Conservation (phyloP, 2,113 vertebrate genomes). For the Sinocyclocheilus maitianheensis region DNA sequence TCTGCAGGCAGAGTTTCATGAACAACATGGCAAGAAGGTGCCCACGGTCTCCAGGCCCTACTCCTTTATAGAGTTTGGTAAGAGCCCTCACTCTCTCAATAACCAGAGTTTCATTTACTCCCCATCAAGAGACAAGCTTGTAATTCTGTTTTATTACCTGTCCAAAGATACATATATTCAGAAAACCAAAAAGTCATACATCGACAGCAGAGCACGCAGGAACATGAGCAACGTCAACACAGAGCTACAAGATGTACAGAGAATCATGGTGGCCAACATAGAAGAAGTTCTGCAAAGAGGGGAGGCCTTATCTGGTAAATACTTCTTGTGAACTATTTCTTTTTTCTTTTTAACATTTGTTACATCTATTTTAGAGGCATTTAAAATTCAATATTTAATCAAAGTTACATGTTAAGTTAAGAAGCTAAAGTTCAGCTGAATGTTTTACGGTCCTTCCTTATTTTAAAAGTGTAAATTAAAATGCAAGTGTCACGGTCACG, state of each 20-base stretch:
- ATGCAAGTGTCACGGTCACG: not conserved
- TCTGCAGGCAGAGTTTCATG: constrained; percentile 94
- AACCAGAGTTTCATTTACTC: not conserved
- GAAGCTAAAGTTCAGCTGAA: not conserved
- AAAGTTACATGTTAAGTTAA: not conserved
- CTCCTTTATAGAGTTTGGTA: constrained; percentile 98
- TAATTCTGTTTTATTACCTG: not conserved
- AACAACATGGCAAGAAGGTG: constrained; percentile 96
- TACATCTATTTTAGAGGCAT: not conserved
- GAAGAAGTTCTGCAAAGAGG: constrained; percentile 96
- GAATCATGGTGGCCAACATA: constrained; percentile 99
- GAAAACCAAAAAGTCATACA: constrained; percentile 98
- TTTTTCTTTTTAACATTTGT: not conserved
- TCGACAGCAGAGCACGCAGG: constrained; percentile 92
- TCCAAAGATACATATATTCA: constrained; percentile 95
- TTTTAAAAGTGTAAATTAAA: not conserved
- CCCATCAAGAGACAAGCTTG: constrained; percentile 45
- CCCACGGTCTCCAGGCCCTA: constrained; percentile 94
- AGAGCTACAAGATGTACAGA: constrained; percentile 96
- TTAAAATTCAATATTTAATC: not conserved
- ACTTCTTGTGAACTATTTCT: not conserved
- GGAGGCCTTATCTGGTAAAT: constrained; percentile 92
- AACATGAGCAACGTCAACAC: constrained; percentile 98
- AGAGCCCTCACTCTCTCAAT: constrained; percentile 46
- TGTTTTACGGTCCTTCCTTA: not conserved